Evolutionary conservation across 2,888 invertebrate genomes (phyloP).

Genomic region (Dexiosoma caninum): DNA sequence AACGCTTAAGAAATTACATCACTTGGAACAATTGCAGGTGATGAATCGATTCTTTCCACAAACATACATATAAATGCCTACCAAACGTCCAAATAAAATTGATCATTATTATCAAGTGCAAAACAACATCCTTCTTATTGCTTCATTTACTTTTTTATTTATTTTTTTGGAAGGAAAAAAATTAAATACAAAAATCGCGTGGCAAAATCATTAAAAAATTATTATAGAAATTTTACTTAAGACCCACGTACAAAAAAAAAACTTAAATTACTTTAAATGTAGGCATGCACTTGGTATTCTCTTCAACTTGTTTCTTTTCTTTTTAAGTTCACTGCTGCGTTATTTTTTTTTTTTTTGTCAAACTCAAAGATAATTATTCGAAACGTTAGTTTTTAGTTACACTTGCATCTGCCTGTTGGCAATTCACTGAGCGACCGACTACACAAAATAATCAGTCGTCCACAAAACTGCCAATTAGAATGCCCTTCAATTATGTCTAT

Average conservation of each 20-base stretch:
- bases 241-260: slow-evolving; percentile 30
- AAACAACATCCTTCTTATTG: slow-evolving; percentile 34
- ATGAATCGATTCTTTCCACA: slow-evolving; percentile 14
- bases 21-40: slow-evolving; percentile 57
- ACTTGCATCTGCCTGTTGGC: slow-evolving; percentile 58
- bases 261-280: slow-evolving; percentile 53
- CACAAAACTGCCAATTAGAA: slow-evolving; percentile 59
- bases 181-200: slow-evolving; percentile 48
- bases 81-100: slow-evolving; percentile 28
- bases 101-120: slow-evolving; percentile 42
- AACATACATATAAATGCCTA: slow-evolving; percentile 23
- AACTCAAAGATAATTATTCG: slow-evolving; percentile 54
- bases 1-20: slow-evolving; percentile 49
- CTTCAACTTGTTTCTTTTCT: slow-evolving; percentile 26
- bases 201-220: slow-evolving; percentile 61
- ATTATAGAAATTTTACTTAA: slow-evolving; percentile 31
- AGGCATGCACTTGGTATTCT: slow-evolving; percentile 40
- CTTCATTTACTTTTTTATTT: neutral
- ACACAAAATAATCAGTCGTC: slow-evolving; percentile 12
- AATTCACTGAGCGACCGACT: neutral
- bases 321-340: slow-evolving; percentile 4
- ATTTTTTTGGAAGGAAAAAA: neutral
- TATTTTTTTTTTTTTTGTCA: slow-evolving; percentile 47
- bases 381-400: slow-evolving; percentile 58
- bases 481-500: slow-evolving; percentile 56